These are phyloP conservation scores for Meiosimyza platycephala DNA, from an alignment of 2,888 invertebrate genomes.

Conservation along the genomic window DNA sequence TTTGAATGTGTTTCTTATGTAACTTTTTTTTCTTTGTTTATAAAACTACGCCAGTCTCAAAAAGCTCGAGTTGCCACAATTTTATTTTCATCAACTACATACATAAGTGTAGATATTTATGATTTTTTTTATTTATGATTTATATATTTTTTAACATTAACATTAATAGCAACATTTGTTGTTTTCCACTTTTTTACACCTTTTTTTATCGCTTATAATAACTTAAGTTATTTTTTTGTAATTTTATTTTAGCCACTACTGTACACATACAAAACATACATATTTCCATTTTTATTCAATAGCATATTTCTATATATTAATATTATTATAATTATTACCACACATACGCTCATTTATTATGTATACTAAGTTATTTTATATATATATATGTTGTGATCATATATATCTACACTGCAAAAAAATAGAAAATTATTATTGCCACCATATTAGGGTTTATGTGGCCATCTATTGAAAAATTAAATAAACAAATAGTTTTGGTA, in stretches of 20 bases:
- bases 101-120: conserved; percentile 38
- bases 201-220: not conserved
- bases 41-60: conserved; percentile 68
- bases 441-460: no score
- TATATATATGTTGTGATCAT: no score
- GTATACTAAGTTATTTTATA: not conserved
- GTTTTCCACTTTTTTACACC: no score
- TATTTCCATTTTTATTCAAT: conserved; percentile 28
- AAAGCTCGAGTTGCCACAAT: conserved; percentile 67
- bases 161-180: no score
- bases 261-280: conserved; percentile 51
- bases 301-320: conserved; percentile 2
- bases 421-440: no score
- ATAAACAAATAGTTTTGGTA: no score
- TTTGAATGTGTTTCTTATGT: conserved; percentile 28
- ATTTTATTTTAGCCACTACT: conserved; percentile 49
- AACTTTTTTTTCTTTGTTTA: conserved; percentile 49
- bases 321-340: conserved; percentile 32
- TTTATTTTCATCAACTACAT: conserved; percentile 37
- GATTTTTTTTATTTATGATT: conserved; percentile 24
- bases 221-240: conserved; percentile 38
- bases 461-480: no score
- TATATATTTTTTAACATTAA: not conserved
- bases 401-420: no score
- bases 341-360: conserved; percentile 37